A percentile compares a stretch with the other conserved stretches of the same genome.
phyloP scores from a whole-genome alignment of 2,888 invertebrate species.

The Tiphia femorata region DNA sequence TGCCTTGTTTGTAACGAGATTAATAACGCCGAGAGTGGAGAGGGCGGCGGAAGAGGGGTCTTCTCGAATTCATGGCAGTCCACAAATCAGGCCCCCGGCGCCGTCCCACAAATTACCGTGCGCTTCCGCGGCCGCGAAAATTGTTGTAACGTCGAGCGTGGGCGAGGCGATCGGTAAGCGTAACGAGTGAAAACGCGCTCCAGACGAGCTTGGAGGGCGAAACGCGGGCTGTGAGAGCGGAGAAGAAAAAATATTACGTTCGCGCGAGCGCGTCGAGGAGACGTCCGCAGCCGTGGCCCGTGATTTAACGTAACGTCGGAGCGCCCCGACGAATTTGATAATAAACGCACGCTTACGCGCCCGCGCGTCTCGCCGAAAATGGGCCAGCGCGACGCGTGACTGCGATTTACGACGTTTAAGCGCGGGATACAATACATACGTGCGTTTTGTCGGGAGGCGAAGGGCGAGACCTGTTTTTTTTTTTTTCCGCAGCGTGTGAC shows the following conservation, averaged over 20 bases:
- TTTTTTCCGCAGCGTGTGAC: neutral
- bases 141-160: neutral
- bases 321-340: neutral
- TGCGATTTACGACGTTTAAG: neutral
- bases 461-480: too few species aligned
- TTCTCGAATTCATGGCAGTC: neutral
- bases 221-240: neutral
- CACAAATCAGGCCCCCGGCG: slow-evolving; percentile 1
- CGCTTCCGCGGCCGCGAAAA: neutral
- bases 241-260: neutral
- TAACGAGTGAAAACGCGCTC: too few species aligned
- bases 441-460: too few species aligned
- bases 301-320: neutral
- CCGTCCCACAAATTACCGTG: neutral
- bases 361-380: neutral
- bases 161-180: too few species aligned
- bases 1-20: neutral
- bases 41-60: neutral
- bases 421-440: neutral
- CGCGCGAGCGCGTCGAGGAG: neutral
- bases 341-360: neutral
- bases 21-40: neutral
- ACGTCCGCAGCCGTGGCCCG: neutral
- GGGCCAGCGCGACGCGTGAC: neutral
- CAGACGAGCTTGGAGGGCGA: too few species aligned